Percentiles rank a stretch among this genome's conserved stretches.
Evolutionary conservation across 2,113 vertebrate species (phyloP).

Genomic region (Rynchops niger): DNA sequence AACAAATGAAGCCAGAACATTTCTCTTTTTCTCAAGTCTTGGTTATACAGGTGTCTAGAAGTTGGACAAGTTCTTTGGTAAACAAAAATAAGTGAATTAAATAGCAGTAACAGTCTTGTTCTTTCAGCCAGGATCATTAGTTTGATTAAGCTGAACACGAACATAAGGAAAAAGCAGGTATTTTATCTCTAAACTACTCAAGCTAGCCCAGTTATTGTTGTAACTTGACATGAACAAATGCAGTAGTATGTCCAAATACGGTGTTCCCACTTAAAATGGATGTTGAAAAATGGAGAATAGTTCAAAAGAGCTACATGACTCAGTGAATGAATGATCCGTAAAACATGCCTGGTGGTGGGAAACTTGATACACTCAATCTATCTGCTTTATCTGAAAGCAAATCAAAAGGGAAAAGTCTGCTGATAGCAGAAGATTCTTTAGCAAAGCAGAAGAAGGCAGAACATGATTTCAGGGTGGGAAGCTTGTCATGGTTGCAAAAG

Average conservation of each 20-base stretch:
- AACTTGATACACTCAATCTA: background rate
- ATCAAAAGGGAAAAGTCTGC: background rate
- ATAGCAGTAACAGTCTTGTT: background rate
- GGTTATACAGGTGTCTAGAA: background rate
- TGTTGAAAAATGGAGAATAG: constrained; percentile 20
- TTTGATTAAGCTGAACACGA: background rate
- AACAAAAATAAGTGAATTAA: constrained; percentile 16
- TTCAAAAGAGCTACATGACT: constrained; percentile 28
- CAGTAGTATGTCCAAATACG: background rate
- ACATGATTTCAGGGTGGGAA: background rate
- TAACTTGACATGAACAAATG: constrained; percentile 16
- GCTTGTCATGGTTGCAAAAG: constrained; percentile 25
- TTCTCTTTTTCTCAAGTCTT: background rate
- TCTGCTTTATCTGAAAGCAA: constrained; percentile 17
- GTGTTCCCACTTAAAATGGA: background rate
- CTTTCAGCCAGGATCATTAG: background rate
- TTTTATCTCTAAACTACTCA: background rate
- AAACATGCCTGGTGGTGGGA: background rate
- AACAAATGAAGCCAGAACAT: background rate
- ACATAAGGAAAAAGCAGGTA: background rate
- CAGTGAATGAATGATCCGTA: background rate
- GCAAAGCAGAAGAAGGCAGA: background rate
- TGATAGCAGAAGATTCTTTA: background rate
- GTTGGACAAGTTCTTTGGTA: background rate
- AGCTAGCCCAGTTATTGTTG: background rate